A percentile compares a stretch with the other conserved stretches of the same genome.
These are phyloP conservation scores for Stomorhina lunata DNA, from an alignment of 2,888 invertebrate species.

Conservation along the genomic window DNA sequence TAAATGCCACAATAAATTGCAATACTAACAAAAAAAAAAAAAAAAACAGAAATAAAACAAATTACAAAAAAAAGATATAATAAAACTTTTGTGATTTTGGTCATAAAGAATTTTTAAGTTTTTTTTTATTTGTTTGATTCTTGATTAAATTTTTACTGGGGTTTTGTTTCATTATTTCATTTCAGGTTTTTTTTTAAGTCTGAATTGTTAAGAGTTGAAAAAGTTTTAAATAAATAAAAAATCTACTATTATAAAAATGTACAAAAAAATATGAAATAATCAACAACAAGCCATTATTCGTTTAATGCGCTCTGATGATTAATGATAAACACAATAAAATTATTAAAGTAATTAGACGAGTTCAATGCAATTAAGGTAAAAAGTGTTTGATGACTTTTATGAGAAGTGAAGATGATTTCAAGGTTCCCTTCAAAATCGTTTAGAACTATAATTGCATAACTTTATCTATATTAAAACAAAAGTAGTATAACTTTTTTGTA, in stretches of 20 bases:
- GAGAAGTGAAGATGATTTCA: too few species aligned
- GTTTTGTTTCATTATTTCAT: slow-evolving; percentile 19
- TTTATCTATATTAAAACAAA: too few species aligned
- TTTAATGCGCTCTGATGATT: slow-evolving; percentile 24
- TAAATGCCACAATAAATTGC: slow-evolving; percentile 52
- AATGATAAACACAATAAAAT: slow-evolving; percentile 24
- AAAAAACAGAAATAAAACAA: not conserved
- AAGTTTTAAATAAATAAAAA: not conserved
- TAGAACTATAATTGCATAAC: too few species aligned
- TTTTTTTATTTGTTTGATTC: not conserved
- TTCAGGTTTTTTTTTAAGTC: slow-evolving; percentile 10
- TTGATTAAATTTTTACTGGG: slow-evolving; percentile 1
- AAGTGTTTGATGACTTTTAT: not conserved
- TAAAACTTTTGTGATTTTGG: not conserved
- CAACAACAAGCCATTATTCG: slow-evolving; percentile 17
- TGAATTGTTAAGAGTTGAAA: slow-evolving; percentile 11
- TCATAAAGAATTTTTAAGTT: slow-evolving; percentile 7
- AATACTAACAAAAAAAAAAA: slow-evolving; percentile 7
- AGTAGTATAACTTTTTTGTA: too few species aligned
- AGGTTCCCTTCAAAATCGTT: too few species aligned
- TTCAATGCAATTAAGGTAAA: not conserved
- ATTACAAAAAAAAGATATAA: not conserved
- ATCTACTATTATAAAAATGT: not conserved
- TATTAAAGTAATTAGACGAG: not conserved
- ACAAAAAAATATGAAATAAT: slow-evolving; percentile 18